Base-by-base conservation (phyloP, 1,140 invertebrate species). In the Sycophaga agraensis region DNA sequence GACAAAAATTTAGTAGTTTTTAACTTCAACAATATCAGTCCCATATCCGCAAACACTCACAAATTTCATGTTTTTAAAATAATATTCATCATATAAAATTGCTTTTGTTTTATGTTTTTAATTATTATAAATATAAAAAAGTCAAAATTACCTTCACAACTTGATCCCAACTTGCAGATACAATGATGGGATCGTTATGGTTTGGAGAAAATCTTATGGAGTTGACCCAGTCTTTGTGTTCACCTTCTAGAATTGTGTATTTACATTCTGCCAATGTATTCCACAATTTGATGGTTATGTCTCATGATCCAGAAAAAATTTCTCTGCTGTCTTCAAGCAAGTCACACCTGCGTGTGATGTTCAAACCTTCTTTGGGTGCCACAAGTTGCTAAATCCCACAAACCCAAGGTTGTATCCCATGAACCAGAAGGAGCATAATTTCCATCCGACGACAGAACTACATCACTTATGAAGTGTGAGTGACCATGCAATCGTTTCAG, bases 261-360 rank as follows among this genome's bases (percentile, higher is more conserved):
- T 99, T 99, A 87, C 98, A 99, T 79, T 99, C 96, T 55, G 97
- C 97, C 66, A 99, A 86, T 7, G 97, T 99, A 80, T 99, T 99
- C 98, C 98, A 99, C 75, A 99, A 82, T 82, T 99, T 99, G 82
- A 99, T 99, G 61, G 96, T 97, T 79, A 96, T 98, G 85, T 99
- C 98, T 37, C 98, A 88, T 45, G 96, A 98, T 28, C 97, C 97
- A 74, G 96, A 99, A 6, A 99, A 97, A 83, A 99, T 99, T 84
- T 99, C 97, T 82, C 98, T 89, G 82, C 99, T 99, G 83, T 99
- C 97, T 71, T 96, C 94, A 34, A 57, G 39, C 34, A 43, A 55
- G 54, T 86, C 86, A 84, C 85, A 93, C 92, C 92, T 99, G 98
- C 70, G 94, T 98, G 86, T 99, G 98, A 81, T 97, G 96, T 86